Base-by-base conservation (phyloP, 2,797 vertebrate genomes). In the Pangasius mekongensis region DNA sequence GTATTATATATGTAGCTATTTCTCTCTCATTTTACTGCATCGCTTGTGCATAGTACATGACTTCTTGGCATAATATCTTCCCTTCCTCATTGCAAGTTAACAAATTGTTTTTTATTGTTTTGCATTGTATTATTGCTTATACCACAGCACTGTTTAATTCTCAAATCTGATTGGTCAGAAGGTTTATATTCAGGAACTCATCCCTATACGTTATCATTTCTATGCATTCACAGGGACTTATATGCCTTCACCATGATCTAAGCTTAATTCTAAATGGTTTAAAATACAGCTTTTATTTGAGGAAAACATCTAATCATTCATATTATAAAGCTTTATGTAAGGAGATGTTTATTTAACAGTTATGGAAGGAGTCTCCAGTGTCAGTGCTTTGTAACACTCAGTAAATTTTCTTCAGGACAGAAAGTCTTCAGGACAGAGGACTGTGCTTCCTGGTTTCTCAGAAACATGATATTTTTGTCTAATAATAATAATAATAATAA, bases 51-150 rank as follows among this genome's bases (percentile, higher is more conserved):
- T 47, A 86, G 58, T 78, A 36, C 43, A 71, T 71, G 24, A 76
- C 47, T 60, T 20, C 67, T 73, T 81, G 66, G 58, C 77, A 73
- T 64, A 64, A 39, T 74, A 76, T 54, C 36, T 30, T 82, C 27
- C 20, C 47, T 52, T 69, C 9, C 39, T 47, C 1, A 47, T 5
- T 74, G 39, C 22, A 74, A 5, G 39, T 27, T 5, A 27, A 27
- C 10, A 14, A 47, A 27, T 14, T 27, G 39, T 1, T 43, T 39
- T 71, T 9, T 20, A 54, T 77, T 18, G 14, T 52, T 76, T 74
- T 87, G 67, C 30, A 76, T 83, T 76, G 76, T 30, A 62, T 33
- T 36, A 74, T 43, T 8, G 5, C 56, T 64, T 54, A 11, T 10
- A 36, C 54, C 20, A 7, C 33, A 60, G 33, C 1, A 1, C 18